Percentiles rank a stretch among this genome's conserved stretches.
These are phyloP conservation scores for Andrena camellia DNA, from an alignment of 2,888 invertebrate species.

Conservation along the genomic window DNA sequence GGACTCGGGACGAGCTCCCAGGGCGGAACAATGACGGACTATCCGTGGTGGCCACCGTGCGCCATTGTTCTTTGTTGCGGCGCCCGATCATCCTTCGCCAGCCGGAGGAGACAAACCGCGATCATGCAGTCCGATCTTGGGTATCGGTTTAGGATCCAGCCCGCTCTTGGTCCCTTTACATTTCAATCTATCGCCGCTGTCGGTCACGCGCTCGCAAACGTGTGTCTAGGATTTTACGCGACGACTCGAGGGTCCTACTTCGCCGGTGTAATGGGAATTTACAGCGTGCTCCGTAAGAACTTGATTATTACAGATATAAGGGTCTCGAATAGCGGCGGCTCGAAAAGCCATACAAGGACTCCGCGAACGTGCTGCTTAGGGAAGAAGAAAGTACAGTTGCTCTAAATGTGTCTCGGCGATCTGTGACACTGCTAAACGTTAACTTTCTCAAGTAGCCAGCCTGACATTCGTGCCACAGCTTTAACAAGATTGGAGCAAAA, in stretches of 20 bases:
- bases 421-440: not conserved
- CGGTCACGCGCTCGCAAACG: not conserved
- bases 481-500: not conserved
- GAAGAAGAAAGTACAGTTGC: not conserved
- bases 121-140: conserved; percentile 36
- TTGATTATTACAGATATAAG: no score
- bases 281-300: no score
- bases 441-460: not conserved
- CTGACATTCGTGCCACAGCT: not conserved
- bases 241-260: no score
- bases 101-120: conserved; percentile 50
- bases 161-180: conserved; percentile 28
- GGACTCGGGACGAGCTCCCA: conserved; percentile 71
- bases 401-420: not conserved
- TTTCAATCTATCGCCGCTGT: conserved; percentile 52
- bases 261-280: no score
- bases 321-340: no score
- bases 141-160: conserved; percentile 31
- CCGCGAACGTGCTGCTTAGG: no score
- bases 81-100: conserved; percentile 36
- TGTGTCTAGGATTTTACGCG: not conserved
- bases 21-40: conserved; percentile 73
- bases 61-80: conserved; percentile 80
- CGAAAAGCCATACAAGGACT: no score
- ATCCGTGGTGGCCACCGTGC: conserved; percentile 77